Evolutionary conservation across 2,888 invertebrate species (phyloP), one percentile per base, ranked within the genome.

Genomic region (Metopia argyrocephala): DNA sequence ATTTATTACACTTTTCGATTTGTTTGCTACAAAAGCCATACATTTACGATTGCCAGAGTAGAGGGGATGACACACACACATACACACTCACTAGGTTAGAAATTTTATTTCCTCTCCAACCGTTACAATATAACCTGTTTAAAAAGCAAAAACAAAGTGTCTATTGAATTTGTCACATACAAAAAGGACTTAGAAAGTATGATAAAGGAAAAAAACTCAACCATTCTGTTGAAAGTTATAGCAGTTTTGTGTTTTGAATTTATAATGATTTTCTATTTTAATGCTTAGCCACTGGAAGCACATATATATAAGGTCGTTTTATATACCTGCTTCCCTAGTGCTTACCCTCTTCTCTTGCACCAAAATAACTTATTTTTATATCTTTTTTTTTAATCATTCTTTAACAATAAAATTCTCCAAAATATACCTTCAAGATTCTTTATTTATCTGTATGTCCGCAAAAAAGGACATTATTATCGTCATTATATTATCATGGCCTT

Each of bases 391-490:
- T 18, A 15, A 21, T 52, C 25, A 45, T 52, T 52, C 31, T 80
- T 50, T 65, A 46, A 25, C 66, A 52, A 76, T 73, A 76, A 76
- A 80, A 76, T 45, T 56, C 20, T 45, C 20, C 59, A 20, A 4
- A n/a, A 59, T 38, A 61, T 52, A 50, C 7, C 48, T 59, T 74
- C 45, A 25, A 57, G n/a, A 74, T 57, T 4, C 65, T 74, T 75
- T 57, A 48, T 64, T 64, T 69, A 25, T 28, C 7, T 15, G 31
- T 27, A 25, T 46, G 3, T n/a, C 3, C 25, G 15, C 61, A 64
- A 73, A 80, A 76, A 79, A 78, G 80, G 78, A 80, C 82, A 83
- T 83, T 83, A 84, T 84, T 83, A 79, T 71, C 81, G 70, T 68
- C 75, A 65, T 76, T 76, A 80, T 38, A 66, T 38, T 73, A 45